Percentiles rank a stretch among this genome's conserved stretches.
These are phyloP conservation scores for Potorous gilbertii DNA, from an alignment of 2,797 vertebrate genomes.

Conservation along the genomic window DNA sequence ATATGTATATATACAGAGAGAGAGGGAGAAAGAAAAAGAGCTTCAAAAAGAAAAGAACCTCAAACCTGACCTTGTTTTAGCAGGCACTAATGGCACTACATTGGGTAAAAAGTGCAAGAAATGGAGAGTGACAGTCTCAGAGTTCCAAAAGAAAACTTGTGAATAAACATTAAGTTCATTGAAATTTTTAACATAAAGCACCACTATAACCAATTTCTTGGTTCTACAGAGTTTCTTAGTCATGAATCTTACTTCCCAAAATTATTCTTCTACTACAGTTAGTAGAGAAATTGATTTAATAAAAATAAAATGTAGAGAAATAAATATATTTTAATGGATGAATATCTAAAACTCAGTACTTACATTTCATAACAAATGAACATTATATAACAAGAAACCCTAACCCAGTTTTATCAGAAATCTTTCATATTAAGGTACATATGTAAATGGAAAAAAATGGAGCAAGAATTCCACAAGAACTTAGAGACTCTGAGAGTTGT, in stretches of 20 bases:
- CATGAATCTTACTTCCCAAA: not conserved
- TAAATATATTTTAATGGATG: not conserved
- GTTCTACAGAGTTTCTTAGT: too few relatives aligned
- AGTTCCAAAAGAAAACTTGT: not conserved
- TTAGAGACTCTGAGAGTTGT: not conserved
- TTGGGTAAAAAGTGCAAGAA: not conserved
- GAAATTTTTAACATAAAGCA: too few relatives aligned
- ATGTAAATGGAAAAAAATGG: not conserved
- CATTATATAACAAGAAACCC: constrained; percentile 9
- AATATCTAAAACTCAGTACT: not conserved
- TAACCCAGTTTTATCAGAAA: not conserved
- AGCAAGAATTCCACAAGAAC: constrained; percentile 17
- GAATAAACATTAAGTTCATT: not conserved
- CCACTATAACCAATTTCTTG: too few relatives aligned
- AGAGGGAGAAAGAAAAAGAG: too few relatives aligned
- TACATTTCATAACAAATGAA: not conserved
- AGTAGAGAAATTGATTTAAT: too few relatives aligned
- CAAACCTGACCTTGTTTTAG: not conserved
- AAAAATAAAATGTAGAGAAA: not conserved
- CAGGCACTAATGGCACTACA: not conserved
- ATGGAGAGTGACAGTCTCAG: not conserved
- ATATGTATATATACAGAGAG: too few relatives aligned
- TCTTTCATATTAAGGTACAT: not conserved
- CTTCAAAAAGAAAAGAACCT: too few relatives aligned
- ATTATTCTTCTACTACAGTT: not conserved